Evolutionary conservation across 1,140 invertebrate species (phyloP).

Genomic region (Acromyrmex echinatior): DNA sequence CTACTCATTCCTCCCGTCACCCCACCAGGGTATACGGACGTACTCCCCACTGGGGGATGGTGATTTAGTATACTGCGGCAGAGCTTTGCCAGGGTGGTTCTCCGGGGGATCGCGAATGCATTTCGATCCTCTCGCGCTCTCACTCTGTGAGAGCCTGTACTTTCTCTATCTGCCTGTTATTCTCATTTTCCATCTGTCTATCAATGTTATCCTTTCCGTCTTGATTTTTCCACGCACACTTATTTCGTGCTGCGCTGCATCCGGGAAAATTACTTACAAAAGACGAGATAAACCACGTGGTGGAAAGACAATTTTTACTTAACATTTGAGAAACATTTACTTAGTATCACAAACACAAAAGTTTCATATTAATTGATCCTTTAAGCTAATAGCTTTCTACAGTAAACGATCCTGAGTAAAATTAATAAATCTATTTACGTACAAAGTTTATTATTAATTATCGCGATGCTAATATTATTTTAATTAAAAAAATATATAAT

Average conservation of each 20-base stretch:
- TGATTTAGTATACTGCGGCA: conserved; percentile 79
- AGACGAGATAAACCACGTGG: not conserved
- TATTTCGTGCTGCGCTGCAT: not conserved
- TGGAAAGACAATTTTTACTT: conserved; percentile 26
- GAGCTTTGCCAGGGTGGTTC: conserved; percentile 65
- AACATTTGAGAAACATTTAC: conserved; percentile 12
- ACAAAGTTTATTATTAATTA: not conserved
- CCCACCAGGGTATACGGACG: conserved; percentile 35
- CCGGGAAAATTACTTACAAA: not conserved
- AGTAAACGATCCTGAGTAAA: not conserved
- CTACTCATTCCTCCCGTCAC: conserved; percentile 17
- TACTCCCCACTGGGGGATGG: conserved; percentile 41
- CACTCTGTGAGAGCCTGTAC: not conserved
- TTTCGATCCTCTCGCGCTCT: conserved; percentile 32
- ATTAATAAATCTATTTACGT: conserved; percentile 4
- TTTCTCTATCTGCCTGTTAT: conserved; percentile 5
- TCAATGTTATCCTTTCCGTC: conserved; percentile 23
- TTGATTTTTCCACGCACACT: conserved; percentile 15
- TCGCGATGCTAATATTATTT: not conserved
- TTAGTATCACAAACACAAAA: not conserved
- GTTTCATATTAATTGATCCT: not conserved
- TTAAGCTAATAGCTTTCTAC: not conserved
- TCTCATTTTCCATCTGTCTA: conserved; percentile 52
- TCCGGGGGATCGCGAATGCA: conserved; percentile 69
- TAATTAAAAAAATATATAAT: not conserved